phyloP scores from a whole-genome alignment of 2,888 invertebrate species.

The Ptilodon capucinus region DNA sequence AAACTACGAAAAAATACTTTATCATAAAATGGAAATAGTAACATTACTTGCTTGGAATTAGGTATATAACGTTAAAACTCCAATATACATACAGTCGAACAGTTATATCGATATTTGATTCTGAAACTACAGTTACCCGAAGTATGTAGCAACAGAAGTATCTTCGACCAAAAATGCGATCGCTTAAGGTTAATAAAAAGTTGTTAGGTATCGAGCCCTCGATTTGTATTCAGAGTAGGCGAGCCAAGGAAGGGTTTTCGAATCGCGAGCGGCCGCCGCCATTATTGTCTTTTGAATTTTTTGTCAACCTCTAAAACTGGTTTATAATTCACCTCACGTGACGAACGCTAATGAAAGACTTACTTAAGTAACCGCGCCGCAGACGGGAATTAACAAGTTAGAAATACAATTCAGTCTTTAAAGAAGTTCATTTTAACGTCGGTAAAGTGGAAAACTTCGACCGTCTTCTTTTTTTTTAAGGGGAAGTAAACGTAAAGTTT shows the following conservation, averaged over 20 bases:
- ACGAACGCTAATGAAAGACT: constrained; percentile 78
- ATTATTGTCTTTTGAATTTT: constrained; percentile 64
- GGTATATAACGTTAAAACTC: constrained; percentile 7
- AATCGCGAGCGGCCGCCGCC: constrained; percentile 39
- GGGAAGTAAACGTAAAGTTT: constrained; percentile 61
- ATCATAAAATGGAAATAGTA: too few species aligned
- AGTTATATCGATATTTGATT: constrained; percentile 33
- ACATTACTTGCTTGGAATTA: background rate
- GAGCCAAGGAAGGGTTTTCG: constrained; percentile 46
- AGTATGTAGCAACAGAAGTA: constrained; percentile 33
- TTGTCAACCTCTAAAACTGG: constrained; percentile 51
- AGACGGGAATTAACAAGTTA: constrained; percentile 78
- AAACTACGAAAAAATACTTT: too few species aligned
- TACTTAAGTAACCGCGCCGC: constrained; percentile 71
- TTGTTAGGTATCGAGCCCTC: constrained; percentile 29
- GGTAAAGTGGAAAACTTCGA: constrained; percentile 75
- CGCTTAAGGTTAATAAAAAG: constrained; percentile 45
- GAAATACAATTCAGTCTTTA: constrained; percentile 76
- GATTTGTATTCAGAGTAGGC: constrained; percentile 55
- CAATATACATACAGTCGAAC: constrained; percentile 23
- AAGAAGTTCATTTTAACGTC: constrained; percentile 74
- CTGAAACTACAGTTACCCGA: constrained; percentile 24
- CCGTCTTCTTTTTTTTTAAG: constrained; percentile 56
- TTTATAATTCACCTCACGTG: constrained; percentile 75
- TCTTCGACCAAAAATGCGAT: constrained; percentile 38